These are phyloP conservation scores for Andrena marginata DNA, from an alignment of 2,888 invertebrate species.

Conservation along the genomic window DNA sequence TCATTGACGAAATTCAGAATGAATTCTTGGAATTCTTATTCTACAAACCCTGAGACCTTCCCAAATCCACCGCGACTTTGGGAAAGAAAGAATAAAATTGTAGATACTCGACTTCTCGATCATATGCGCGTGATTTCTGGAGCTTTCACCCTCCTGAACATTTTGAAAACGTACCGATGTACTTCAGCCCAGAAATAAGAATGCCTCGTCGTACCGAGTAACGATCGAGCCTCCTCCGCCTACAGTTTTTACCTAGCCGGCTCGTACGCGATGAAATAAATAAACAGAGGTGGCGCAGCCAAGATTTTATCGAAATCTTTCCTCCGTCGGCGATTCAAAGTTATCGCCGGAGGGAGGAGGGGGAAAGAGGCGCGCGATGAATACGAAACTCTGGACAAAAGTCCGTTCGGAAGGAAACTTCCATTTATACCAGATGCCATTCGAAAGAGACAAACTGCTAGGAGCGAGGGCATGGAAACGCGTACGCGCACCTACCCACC, in stretches of 20 bases:
- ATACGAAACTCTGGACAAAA: constrained; percentile 54
- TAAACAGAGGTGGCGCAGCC: constrained; percentile 10
- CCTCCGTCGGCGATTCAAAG: constrained; percentile 3
- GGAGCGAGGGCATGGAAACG: constrained; percentile 55
- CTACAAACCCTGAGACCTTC: not conserved
- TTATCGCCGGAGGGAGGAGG: constrained; percentile 14
- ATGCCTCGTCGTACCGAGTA: not conserved
- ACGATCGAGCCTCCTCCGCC: not conserved
- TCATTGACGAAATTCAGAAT: not conserved
- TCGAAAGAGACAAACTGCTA: constrained; percentile 53
- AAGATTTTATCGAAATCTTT: constrained; percentile 54
- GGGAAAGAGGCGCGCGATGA: constrained; percentile 18
- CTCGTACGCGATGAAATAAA: constrained; percentile 21
- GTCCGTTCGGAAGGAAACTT: constrained; percentile 51
- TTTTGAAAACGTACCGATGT: not conserved
- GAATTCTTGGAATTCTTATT: not conserved
- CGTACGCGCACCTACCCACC: constrained; percentile 44
- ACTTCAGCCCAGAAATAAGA: not conserved
- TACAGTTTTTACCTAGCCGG: not conserved
- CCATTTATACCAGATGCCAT: constrained; percentile 50
- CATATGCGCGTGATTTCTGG: not conserved
- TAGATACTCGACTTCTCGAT: not conserved
- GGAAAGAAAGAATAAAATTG: too few relatives aligned
- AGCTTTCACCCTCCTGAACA: not conserved
- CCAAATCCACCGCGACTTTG: not conserved